A percentile compares a stretch with the other conserved stretches of the same genome.
Evolutionary conservation across 2,888 invertebrate species (phyloP).

Genomic region (Metallyticus violacea): DNA sequence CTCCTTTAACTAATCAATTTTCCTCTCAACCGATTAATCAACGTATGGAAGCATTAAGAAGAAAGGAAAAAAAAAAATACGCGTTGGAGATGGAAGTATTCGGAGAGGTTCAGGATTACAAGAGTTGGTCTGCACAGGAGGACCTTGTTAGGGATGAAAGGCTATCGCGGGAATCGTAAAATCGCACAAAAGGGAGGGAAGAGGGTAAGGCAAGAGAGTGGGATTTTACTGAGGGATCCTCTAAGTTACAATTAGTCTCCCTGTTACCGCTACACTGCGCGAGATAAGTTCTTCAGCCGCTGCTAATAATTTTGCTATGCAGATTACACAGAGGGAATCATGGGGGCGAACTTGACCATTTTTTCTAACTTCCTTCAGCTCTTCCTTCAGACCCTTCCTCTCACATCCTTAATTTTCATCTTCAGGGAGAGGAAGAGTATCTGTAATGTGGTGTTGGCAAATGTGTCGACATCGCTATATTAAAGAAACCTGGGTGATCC

Average conservation of each 20-base stretch:
- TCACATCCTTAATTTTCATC: neutral
- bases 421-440: neutral
- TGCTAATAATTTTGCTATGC: conserved; percentile 21
- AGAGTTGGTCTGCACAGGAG: neutral
- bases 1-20: neutral
- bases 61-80: neutral
- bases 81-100: neutral
- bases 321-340: conserved; percentile 11
- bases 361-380: neutral
- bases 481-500: too few relatives aligned
- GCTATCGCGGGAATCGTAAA: conserved; percentile 30
- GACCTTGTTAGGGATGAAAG: conserved; percentile 24
- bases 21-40: neutral
- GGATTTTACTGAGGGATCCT: conserved; percentile 24
- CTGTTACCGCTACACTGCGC: conserved; percentile 7
- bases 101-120: neutral
- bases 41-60: neutral
- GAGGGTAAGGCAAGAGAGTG: neutral
- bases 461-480: too few relatives aligned
- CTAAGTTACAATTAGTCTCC: conserved; percentile 27
- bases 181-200: conserved; percentile 11
- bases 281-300: conserved; percentile 4
- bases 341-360: conserved; percentile 13
- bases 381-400: neutral
- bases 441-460: too few relatives aligned